phyloP scores from a whole-genome alignment of 2,113 vertebrate genomes.

The Bungarus multicinctus region DNA sequence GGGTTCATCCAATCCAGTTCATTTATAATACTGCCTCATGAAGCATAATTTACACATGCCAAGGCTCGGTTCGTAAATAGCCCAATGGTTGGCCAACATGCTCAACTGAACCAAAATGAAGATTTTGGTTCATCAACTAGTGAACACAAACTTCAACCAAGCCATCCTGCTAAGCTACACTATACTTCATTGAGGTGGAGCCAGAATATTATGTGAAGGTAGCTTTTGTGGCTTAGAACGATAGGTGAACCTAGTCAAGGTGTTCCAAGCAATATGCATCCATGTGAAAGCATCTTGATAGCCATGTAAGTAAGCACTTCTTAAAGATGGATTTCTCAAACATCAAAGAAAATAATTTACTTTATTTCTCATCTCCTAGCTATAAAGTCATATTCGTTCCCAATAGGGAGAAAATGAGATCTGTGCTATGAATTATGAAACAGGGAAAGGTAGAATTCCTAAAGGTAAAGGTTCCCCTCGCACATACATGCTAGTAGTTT shows the following conservation, averaged over 20 bases:
- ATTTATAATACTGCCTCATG: background rate
- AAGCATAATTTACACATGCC: background rate
- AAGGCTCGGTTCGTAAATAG: background rate
- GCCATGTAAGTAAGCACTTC: background rate
- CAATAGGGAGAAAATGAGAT: background rate
- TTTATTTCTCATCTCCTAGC: background rate
- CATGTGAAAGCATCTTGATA: background rate
- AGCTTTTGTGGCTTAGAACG: background rate
- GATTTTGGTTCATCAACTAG: background rate
- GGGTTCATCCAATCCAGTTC: background rate
- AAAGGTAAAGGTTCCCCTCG: no score
- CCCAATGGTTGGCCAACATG: background rate
- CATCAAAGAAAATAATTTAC: background rate
- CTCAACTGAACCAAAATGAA: background rate
- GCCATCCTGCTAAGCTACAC: background rate
- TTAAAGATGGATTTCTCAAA: background rate
- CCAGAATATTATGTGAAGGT: background rate
- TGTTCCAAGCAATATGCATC: background rate
- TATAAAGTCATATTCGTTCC: background rate
- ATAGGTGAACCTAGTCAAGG: background rate
- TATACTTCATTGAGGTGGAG: background rate
- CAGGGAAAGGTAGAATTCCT: background rate
- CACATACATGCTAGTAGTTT: no score
- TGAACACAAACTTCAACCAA: background rate
- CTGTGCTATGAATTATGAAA: background rate